These are phyloP conservation scores for Entomobrya multifasciata DNA, from an alignment of 2,888 invertebrate species.

Conservation along the genomic window DNA sequence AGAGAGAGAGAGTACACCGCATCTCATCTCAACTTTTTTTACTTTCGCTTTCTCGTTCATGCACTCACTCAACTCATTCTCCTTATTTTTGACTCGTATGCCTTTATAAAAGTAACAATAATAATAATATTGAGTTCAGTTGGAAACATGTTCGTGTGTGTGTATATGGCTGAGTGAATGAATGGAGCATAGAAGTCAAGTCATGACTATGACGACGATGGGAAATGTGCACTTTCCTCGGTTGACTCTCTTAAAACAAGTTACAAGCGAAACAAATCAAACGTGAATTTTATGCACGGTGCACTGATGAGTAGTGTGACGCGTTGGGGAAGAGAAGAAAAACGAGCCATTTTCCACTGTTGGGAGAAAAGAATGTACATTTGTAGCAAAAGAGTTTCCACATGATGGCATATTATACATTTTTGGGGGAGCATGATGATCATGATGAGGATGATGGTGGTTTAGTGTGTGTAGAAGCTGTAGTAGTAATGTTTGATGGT, in stretches of 20 bases:
- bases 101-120: background rate
- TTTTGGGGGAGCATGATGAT: background rate
- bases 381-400: constrained; percentile 28
- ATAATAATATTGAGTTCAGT: background rate
- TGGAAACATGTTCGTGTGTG: background rate
- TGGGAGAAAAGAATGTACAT: background rate
- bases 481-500: constrained; percentile 31
- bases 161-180: background rate
- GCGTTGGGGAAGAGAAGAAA: background rate
- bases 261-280: constrained; percentile 69
- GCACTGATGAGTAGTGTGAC: constrained; percentile 59
- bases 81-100: too few relatives aligned
- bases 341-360: constrained; percentile 2
- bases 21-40: constrained; percentile 26
- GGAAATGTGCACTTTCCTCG: constrained; percentile 34
- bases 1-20: too few relatives aligned
- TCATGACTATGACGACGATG: constrained; percentile 11
- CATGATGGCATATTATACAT: constrained; percentile 42
- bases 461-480: background rate
- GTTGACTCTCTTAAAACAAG: constrained; percentile 29
- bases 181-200: background rate
- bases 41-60: background rate
- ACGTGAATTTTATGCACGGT: constrained; percentile 70
- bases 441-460: background rate
- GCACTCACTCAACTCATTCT: constrained; percentile 1